Conservation (phyloP, 1,140 invertebrate genomes). For the Limonius californicus region DNA sequence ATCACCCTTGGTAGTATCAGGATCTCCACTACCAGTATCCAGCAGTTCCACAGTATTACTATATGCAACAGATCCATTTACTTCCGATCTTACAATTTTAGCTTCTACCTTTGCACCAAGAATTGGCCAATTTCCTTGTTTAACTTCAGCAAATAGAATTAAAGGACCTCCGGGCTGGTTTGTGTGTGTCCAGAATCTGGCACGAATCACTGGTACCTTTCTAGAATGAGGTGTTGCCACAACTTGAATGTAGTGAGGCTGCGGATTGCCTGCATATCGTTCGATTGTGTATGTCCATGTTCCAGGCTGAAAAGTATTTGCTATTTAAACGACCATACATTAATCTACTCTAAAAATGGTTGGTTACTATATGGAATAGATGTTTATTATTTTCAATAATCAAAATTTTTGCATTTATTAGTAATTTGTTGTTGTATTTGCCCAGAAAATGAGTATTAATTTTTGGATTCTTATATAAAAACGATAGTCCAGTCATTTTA, state of each 20-base stretch:
- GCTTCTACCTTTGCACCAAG: conserved; percentile 53
- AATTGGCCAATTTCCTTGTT: conserved; percentile 51
- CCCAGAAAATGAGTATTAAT: too few species aligned
- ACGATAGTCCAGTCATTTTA: too few species aligned
- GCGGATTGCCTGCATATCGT: conserved; percentile 53
- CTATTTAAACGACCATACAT: not conserved
- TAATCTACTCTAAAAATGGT: not conserved
- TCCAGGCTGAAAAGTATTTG: conserved; percentile 48
- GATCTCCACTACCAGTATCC: conserved; percentile 61
- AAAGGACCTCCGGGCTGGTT: conserved; percentile 43
- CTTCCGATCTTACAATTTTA: conserved; percentile 44
- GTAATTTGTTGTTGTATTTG: too few species aligned
- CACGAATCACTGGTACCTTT: conserved; percentile 44
- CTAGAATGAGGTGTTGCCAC: conserved; percentile 48
- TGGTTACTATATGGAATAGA: too few species aligned
- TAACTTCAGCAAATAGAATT: conserved; percentile 53
- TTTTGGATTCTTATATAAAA: too few species aligned
- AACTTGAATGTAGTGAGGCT: conserved; percentile 56
- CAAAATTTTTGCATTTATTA: too few species aligned
- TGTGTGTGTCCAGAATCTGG: conserved; percentile 46
- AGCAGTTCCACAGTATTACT: conserved; percentile 51
- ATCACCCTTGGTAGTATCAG: conserved; percentile 62
- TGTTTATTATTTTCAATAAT: too few species aligned
- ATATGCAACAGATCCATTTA: conserved; percentile 46
- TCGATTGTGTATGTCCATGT: conserved; percentile 58